Percentiles rank a stretch among this genome's conserved stretches.
Conservation (phyloP, 2,113 vertebrate species). For the Corythoichthys haematopterus region DNA sequence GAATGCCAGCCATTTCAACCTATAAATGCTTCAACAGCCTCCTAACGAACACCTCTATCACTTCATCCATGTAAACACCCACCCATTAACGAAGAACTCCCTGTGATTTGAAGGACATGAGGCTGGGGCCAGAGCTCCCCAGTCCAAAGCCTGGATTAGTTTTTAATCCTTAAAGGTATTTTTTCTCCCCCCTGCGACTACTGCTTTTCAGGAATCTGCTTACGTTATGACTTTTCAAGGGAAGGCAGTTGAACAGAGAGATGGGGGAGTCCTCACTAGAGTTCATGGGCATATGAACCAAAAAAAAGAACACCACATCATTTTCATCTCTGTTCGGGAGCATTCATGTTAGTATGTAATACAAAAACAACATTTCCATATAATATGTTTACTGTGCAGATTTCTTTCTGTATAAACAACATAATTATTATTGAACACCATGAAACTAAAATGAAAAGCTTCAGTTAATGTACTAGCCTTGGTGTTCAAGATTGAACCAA, state of each 20-base stretch:
- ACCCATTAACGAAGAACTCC: slow-evolving; percentile 51
- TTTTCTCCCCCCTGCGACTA: slow-evolving; percentile 26
- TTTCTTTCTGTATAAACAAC: neutral
- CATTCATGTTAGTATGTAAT: slow-evolving; percentile 9
- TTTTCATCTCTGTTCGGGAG: slow-evolving; percentile 6
- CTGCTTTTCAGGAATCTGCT: slow-evolving; percentile 56
- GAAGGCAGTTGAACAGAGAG: slow-evolving; percentile 15
- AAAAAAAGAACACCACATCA: slow-evolving; percentile 1
- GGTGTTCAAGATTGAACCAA: slow-evolving; percentile 1
- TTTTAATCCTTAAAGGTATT: slow-evolving; percentile 63
- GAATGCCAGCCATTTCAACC: slow-evolving; percentile 21
- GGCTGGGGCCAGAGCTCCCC: slow-evolving; percentile 47
- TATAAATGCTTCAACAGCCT: slow-evolving; percentile 33
- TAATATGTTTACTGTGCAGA: neutral
- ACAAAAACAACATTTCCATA: neutral
- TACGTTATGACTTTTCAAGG: slow-evolving; percentile 39
- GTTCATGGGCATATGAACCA: slow-evolving; percentile 2
- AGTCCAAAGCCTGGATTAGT: slow-evolving; percentile 62
- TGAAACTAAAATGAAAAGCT: neutral
- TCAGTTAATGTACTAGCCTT: neutral
- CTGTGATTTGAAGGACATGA: slow-evolving; percentile 56
- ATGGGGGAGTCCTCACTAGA: slow-evolving; percentile 22
- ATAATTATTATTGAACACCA: neutral
- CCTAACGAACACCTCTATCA: slow-evolving; percentile 48
- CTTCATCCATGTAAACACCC: slow-evolving; percentile 37